Evolutionary conservation across 2,797 vertebrate genomes (phyloP).

Genomic region (Fringilla coelebs): DNA sequence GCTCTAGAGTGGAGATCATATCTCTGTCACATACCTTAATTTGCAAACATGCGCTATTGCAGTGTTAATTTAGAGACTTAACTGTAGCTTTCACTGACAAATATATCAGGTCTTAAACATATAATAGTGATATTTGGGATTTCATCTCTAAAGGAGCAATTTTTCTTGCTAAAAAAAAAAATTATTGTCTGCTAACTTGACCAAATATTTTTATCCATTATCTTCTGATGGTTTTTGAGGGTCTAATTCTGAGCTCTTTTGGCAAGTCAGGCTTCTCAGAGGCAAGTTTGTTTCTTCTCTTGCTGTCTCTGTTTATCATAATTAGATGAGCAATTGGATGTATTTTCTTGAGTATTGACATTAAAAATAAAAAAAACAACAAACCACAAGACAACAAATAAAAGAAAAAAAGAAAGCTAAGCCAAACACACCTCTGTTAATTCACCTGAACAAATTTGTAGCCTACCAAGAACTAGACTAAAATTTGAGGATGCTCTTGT

Average conservation of each 20-base stretch:
- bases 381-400: fast-evolving
- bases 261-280: neutral
- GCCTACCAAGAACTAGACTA: neutral
- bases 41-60: neutral
- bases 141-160: neutral
- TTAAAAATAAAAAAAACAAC: neutral
- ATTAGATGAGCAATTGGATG: neutral
- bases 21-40: neutral
- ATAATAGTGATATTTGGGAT: fast-evolving
- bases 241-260: neutral
- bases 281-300: neutral
- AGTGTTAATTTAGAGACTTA: neutral
- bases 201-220: neutral
- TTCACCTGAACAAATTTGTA: neutral
- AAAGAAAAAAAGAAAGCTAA: neutral
- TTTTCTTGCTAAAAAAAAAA: neutral
- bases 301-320: neutral
- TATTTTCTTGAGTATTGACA: neutral
- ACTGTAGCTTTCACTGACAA: neutral
- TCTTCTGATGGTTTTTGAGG: neutral
- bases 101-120: neutral
- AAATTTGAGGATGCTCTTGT: neutral
- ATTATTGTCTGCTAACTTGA: neutral
- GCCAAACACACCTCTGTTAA: neutral
- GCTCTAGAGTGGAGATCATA: neutral